Evolutionary conservation across 2,797 vertebrate species (phyloP), one percentile per base, ranked within the genome.

Genomic region (Trachurus trachurus): DNA sequence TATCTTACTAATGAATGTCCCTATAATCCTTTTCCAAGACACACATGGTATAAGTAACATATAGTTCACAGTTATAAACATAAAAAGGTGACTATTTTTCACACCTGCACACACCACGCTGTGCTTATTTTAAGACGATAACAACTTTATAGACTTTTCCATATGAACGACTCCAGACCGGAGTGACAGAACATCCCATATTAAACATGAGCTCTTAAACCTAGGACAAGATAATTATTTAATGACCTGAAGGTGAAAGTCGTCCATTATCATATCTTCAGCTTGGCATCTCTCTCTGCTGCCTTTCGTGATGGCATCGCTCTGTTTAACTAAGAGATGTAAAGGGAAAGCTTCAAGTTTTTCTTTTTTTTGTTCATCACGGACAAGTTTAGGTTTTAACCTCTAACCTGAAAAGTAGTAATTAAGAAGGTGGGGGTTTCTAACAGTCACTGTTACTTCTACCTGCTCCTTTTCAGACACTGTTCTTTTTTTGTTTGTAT

Each of bases 201-300:
- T 89, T 81, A 80, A 91, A 83, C 77, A 85, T 50, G 49, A 79
- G 70, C 87, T 84, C 68, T 85, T 84, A 85, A 88, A 82, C 83
- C 80, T 71, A 81, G 13, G 29, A 65, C 53, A 65, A 82, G 84
- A 88, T 94, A 82, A 93, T 92, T 93, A 87, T 93, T 94, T 84
- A 85, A 91, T 82, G 88, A 91, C 86, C 86, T 86, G 9, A 21
- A 90, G 89, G 88, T 88, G 71, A 85, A 80, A 88, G 65, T 58
- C 81, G 80, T 84, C 86, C 65, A 78, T 92, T 87, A 85, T 86
- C 59, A 75, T 82, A 78, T 87, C 81, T 76, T 58, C 52, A 70
- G 78, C 76, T 26, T 6, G 78, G 63, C 84, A 31, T 83, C 37
- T 26, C 56, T 82, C 71, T 73, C 75, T 58, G 39, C 53, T 70